Evolutionary conservation across 1,140 invertebrate genomes (phyloP).

Genomic region (Plectrocnemia conspersa): DNA sequence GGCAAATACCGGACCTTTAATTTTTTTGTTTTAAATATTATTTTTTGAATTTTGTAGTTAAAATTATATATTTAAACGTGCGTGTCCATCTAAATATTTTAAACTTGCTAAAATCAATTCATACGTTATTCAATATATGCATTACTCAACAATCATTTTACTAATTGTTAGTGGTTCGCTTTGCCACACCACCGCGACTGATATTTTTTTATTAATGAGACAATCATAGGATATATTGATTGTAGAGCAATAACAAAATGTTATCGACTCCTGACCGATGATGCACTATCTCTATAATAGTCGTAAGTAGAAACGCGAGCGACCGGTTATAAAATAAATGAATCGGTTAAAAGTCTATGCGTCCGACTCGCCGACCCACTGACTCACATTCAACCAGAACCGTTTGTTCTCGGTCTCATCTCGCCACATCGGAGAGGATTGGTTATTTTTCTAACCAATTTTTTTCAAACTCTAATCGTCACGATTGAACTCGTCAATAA

Average conservation of each 20-base stretch:
- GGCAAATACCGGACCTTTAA: too few relatives aligned
- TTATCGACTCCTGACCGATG: neutral
- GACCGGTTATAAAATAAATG: constrained; percentile 33
- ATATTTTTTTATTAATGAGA: too few relatives aligned
- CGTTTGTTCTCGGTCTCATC: too few relatives aligned
- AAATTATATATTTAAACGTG: neutral
- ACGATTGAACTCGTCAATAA: too few relatives aligned
- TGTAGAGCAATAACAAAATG: constrained; percentile 1
- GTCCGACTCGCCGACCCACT: constrained; percentile 28
- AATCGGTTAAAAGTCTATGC: constrained; percentile 19
- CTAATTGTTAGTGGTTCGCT: too few relatives aligned
- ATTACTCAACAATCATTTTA: neutral
- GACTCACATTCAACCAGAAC: constrained; percentile 22
- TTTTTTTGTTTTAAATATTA: neutral
- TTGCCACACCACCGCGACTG: too few relatives aligned
- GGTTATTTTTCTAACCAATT: too few relatives aligned
- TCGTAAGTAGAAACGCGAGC: constrained; percentile 18
- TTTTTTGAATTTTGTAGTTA: neutral
- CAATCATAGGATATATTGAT: too few relatives aligned
- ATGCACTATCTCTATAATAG: constrained; percentile 2
- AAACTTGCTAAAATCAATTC: neutral
- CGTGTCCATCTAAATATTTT: neutral
- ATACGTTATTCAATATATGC: neutral
- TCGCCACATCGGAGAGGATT: too few relatives aligned
- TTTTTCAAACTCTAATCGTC: too few relatives aligned